Percentiles rank a stretch among this genome's conserved stretches.
Conservation (phyloP, 2,797 vertebrate genomes). For the Crax fasciolata region DNA sequence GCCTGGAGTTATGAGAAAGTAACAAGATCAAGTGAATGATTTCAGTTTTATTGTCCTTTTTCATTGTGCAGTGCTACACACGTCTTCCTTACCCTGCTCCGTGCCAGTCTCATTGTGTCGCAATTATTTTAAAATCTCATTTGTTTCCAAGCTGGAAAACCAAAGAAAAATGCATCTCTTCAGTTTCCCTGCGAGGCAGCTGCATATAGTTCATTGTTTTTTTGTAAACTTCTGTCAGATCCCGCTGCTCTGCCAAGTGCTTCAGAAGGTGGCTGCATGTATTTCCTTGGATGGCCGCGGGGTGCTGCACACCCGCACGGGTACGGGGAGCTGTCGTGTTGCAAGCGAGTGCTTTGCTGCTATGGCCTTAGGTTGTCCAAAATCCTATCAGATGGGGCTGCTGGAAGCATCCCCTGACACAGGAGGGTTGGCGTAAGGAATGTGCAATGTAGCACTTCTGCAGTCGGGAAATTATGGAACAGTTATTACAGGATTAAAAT, state of each 20-base stretch:
- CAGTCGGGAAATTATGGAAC: neutral
- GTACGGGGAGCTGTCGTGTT: neutral
- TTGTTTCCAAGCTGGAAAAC: neutral
- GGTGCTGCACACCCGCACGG: too few relatives aligned
- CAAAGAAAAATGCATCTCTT: neutral
- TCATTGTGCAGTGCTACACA: fast-evolving
- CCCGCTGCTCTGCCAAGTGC: neutral
- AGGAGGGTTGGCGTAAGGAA: neutral
- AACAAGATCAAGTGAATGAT: neutral
- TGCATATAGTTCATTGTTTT: neutral
- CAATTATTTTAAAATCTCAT: neutral
- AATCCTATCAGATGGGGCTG: neutral
- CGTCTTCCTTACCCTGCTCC: neutral
- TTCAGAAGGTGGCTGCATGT: neutral
- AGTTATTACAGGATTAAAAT: neutral
- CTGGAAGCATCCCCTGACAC: neutral
- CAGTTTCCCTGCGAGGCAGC: neutral
- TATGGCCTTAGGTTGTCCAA: neutral
- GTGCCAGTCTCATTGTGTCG: neutral
- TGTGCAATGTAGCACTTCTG: neutral
- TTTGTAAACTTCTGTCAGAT: neutral
- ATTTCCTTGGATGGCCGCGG: fast-evolving
- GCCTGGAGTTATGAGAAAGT: neutral
- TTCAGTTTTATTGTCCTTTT: neutral
- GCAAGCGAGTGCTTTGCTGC: neutral